Percentiles rank a stretch among this genome's conserved stretches.
Evolutionary conservation across 2,113 vertebrate genomes (phyloP).

Genomic region (Cyanoramphus novaezelandiae): DNA sequence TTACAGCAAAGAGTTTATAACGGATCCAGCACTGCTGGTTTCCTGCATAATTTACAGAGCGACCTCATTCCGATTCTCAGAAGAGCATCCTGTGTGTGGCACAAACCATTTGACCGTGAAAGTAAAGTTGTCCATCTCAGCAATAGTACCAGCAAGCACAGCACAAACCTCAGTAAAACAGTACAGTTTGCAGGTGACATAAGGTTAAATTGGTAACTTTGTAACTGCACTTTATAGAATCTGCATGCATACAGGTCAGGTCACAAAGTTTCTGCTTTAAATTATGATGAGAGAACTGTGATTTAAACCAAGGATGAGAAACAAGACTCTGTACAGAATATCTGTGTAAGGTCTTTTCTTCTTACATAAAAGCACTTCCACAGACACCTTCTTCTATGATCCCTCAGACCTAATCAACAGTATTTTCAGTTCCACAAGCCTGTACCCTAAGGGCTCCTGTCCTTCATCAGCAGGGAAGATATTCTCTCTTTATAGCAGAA

Average conservation of each 20-base stretch:
- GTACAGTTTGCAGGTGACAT: neutral
- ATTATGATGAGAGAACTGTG: neutral
- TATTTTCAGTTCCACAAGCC: neutral
- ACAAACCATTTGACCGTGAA: neutral
- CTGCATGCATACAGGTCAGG: neutral
- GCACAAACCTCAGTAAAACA: neutral
- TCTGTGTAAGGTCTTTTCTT: neutral
- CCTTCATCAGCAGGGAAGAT: neutral
- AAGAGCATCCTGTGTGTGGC: neutral
- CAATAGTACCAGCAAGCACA: neutral
- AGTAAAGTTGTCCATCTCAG: neutral
- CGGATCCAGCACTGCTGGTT: neutral
- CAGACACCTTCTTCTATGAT: neutral
- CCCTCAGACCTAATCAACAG: neutral
- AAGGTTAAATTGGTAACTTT: neutral
- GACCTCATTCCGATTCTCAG: neutral
- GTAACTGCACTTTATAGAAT: neutral
- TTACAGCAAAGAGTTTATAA: neutral
- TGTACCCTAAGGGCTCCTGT: neutral
- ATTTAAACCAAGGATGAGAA: neutral
- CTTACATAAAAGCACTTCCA: neutral
- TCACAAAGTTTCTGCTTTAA: neutral
- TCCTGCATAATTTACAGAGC: conserved; percentile 2
- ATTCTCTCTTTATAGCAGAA: neutral
- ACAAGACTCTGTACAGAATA: neutral